A percentile compares a stretch with the other conserved stretches of the same genome.
phyloP scores from a whole-genome alignment of 2,888 invertebrate species.

The Gortyna flavago region DNA sequence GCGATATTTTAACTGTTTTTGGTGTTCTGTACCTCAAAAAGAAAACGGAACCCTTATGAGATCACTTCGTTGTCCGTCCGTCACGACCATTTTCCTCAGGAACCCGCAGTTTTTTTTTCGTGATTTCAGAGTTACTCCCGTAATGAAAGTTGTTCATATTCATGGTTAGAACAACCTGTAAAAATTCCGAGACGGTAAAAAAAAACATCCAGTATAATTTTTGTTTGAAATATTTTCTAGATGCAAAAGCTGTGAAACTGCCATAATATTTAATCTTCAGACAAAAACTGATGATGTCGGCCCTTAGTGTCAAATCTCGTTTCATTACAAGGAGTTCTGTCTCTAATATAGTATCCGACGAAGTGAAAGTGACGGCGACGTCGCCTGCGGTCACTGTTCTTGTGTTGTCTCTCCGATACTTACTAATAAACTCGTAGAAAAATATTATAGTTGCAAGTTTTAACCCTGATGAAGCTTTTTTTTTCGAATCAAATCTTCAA shows the following conservation, averaged over 20 bases:
- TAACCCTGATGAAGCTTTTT: not conserved
- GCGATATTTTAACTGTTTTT: not conserved
- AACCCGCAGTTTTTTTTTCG: too few relatives aligned
- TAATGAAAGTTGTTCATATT: too few relatives aligned
- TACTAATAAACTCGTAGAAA: not conserved
- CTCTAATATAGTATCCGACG: not conserved
- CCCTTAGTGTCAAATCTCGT: not conserved
- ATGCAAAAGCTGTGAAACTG: not conserved
- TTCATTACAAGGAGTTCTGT: not conserved
- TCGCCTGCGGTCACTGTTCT: not conserved
- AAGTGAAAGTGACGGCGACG: not conserved
- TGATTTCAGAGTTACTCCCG: too few relatives aligned
- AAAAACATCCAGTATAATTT: too few relatives aligned
- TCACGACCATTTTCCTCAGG: too few relatives aligned
- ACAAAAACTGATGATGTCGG: not conserved
- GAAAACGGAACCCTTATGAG: too few relatives aligned
- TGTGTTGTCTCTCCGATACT: not conserved
- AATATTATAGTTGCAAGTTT: not conserved
- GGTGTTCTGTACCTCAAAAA: too few relatives aligned
- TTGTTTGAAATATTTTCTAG: not conserved
- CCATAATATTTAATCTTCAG: not conserved
- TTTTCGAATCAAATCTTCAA: too few relatives aligned
- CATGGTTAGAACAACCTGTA: too few relatives aligned
- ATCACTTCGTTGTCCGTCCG: too few relatives aligned
- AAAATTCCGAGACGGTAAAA: too few relatives aligned